These are phyloP conservation scores for Electrona antarctica DNA, from an alignment of 2,113 vertebrate species.

Conservation along the genomic window DNA sequence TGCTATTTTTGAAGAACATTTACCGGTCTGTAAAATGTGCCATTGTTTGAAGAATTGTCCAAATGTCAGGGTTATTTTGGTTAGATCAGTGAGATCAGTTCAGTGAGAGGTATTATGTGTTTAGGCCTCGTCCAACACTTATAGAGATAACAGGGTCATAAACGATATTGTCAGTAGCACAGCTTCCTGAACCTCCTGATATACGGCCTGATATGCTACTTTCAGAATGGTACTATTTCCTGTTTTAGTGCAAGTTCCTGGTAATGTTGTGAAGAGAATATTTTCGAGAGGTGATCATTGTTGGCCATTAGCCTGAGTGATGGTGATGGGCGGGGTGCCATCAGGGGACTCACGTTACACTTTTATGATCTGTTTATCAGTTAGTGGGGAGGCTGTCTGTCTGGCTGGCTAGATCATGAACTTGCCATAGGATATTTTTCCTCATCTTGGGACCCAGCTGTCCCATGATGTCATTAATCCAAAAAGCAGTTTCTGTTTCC, in stretches of 20 bases:
- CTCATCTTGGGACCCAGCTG: neutral
- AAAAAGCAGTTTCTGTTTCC: too few species aligned
- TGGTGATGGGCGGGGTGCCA: neutral
- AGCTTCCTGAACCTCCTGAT: neutral
- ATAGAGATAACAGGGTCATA: neutral
- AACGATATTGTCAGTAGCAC: neutral
- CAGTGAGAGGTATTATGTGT: too few species aligned
- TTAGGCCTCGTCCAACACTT: too few species aligned
- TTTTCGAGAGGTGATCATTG: neutral
- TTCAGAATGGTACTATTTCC: neutral
- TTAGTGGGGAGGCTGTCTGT: neutral
- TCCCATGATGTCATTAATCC: neutral
- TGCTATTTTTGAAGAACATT: too few species aligned
- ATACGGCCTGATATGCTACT: slow-evolving; percentile 6
- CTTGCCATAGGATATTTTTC: neutral
- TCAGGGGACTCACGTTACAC: slow-evolving; percentile 1
- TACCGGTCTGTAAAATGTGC: too few species aligned
- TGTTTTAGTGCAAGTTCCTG: slow-evolving; percentile 4
- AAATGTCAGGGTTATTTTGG: too few species aligned
- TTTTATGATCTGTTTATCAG: neutral
- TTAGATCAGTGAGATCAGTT: too few species aligned
- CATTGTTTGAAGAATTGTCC: too few species aligned
- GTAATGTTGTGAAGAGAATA: neutral
- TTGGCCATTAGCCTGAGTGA: neutral
- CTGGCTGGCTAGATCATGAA: neutral